These are phyloP conservation scores for Girardinus metallicus DNA, from an alignment of 2,797 vertebrate species.

Conservation along the genomic window DNA sequence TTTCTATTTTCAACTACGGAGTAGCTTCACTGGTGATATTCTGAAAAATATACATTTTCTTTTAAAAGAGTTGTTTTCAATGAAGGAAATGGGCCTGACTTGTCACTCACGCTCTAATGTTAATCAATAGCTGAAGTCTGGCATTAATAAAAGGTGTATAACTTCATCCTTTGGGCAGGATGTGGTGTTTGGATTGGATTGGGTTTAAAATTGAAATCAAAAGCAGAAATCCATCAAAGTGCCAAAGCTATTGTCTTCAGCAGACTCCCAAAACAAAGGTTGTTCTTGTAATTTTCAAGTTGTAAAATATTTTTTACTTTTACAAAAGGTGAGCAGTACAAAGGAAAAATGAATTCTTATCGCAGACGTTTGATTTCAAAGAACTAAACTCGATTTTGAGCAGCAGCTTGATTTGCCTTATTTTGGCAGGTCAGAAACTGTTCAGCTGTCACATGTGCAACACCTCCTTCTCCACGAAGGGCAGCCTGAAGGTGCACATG, in stretches of 20 bases:
- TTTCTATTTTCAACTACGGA: neutral
- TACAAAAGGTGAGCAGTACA: neutral
- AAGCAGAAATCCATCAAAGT: neutral
- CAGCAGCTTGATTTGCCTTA: neutral
- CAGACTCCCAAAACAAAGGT: neutral
- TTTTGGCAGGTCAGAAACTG: conserved; percentile 91
- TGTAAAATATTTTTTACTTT: neutral
- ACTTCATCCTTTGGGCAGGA: neutral
- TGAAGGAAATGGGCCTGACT: neutral
- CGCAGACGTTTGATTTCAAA: neutral
- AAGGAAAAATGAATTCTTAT: neutral
- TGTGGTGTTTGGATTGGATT: neutral
- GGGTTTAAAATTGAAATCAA: neutral
- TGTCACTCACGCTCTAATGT: neutral
- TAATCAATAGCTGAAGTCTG: neutral
- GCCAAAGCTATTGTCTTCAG: neutral
- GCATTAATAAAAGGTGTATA: neutral
- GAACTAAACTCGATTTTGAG: neutral
- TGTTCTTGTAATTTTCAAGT: neutral
- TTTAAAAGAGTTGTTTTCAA: neutral
- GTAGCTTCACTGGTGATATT: neutral
- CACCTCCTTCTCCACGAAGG: conserved; percentile 98
- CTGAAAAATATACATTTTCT: neutral
- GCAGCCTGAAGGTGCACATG: conserved; percentile 99
- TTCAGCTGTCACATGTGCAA: conserved; percentile 98